phyloP scores from a whole-genome alignment of 2,888 invertebrate species.

The Spodoptera exigua region DNA sequence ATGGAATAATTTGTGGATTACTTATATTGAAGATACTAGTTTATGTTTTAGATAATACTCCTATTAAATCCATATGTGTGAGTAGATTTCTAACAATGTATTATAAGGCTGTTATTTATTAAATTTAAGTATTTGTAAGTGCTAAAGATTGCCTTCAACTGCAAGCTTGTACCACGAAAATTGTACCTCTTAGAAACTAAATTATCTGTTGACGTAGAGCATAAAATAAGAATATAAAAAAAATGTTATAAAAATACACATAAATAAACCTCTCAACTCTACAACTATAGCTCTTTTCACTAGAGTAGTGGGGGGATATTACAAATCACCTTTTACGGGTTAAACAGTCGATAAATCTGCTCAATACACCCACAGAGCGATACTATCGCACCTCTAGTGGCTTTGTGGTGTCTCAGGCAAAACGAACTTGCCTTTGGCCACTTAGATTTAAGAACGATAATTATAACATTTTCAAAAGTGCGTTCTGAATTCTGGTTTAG shows the following conservation, averaged over 20 bases:
- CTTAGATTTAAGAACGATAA: constrained; percentile 79
- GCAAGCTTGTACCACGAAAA: too few relatives aligned
- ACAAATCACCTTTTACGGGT: constrained; percentile 83
- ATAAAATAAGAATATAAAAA: too few relatives aligned
- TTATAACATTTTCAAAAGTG: constrained; percentile 71
- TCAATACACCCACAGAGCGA: constrained; percentile 80
- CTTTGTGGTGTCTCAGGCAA: constrained; percentile 74
- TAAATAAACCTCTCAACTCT: constrained; percentile 30
- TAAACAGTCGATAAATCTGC: constrained; percentile 82
- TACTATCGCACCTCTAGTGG: constrained; percentile 76
- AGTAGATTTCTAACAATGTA: not conserved
- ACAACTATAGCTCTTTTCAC: constrained; percentile 55
- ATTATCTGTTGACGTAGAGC: too few relatives aligned
- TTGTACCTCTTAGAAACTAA: too few relatives aligned
- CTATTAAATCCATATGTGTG: not conserved
- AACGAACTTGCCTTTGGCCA: constrained; percentile 75
- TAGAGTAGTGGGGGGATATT: constrained; percentile 67
- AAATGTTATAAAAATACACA: not conserved
- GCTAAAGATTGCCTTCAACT: too few relatives aligned
- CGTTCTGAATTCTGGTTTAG: constrained; percentile 49
- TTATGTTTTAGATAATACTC: too few relatives aligned
- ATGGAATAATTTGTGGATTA: too few relatives aligned
- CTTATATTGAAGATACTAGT: too few relatives aligned
- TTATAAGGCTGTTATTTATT: too few relatives aligned
- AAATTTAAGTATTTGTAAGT: too few relatives aligned